A percentile compares a stretch with the other conserved stretches of the same genome.
phyloP scores from a whole-genome alignment of 2,888 invertebrate species.

The Cerastis rubricosa region DNA sequence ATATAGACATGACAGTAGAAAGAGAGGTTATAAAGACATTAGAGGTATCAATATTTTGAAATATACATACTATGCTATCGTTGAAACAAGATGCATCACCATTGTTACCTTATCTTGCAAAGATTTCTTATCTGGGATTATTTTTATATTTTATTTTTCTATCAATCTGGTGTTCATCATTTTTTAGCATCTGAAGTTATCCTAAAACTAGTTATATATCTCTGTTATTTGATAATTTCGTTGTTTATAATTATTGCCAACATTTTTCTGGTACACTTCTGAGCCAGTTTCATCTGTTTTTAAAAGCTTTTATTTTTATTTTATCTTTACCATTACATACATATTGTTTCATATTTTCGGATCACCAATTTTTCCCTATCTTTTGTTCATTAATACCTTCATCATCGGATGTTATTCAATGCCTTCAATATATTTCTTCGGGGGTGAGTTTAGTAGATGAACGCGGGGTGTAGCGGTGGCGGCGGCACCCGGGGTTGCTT shows the following conservation, averaged over 20 bases:
- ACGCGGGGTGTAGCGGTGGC: slow-evolving; percentile 86
- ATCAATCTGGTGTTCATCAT: slow-evolving; percentile 4
- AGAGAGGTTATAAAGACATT: slow-evolving; percentile 21
- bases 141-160: slow-evolving; percentile 32
- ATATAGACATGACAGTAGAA: slow-evolving; percentile 2
- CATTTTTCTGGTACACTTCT: slow-evolving; percentile 7
- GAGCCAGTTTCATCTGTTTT: not conserved
- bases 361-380: not conserved
- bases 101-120: slow-evolving; percentile 36
- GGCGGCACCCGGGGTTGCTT: slow-evolving; percentile 85
- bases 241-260: slow-evolving; percentile 41
- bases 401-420: slow-evolving; percentile 47
- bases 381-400: slow-evolving; percentile 3
- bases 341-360: slow-evolving; percentile 1
- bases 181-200: slow-evolving; percentile 12
- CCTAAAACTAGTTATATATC: slow-evolving; percentile 4
- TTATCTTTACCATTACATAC: not conserved
- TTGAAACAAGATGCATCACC: slow-evolving; percentile 40
- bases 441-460: slow-evolving; percentile 81
- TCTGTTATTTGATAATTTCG: slow-evolving; percentile 31
- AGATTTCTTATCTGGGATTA: slow-evolving; percentile 43
- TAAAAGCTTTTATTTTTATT: too few relatives aligned
- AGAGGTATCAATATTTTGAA: slow-evolving; percentile 15
- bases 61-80: slow-evolving; percentile 27
- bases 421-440: slow-evolving; percentile 59